Conservation (phyloP, 2,797 vertebrate species). For the Margarornis squamiger region DNA sequence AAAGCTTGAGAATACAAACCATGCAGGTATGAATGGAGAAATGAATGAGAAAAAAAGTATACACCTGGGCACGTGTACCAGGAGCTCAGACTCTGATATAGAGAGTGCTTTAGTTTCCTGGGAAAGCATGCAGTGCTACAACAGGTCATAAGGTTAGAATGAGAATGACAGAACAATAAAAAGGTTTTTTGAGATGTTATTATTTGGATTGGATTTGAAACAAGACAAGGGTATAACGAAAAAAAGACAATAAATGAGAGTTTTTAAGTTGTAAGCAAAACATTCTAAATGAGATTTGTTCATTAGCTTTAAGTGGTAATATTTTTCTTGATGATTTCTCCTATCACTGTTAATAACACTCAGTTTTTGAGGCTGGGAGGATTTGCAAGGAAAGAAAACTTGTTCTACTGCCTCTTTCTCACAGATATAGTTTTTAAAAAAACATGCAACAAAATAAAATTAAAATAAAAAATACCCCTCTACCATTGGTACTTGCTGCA, state of each 20-base stretch:
- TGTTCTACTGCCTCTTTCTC: not conserved
- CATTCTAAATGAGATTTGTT: not conserved
- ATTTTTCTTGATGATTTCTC: not conserved
- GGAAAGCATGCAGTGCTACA: not conserved
- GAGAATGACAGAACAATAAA: not conserved
- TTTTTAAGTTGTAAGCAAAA: not conserved
- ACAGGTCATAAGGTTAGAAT: accelerated
- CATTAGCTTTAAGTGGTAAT: not conserved
- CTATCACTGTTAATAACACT: not conserved
- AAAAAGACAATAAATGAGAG: not conserved
- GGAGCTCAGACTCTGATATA: not conserved
- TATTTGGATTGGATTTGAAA: not conserved
- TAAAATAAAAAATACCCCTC: not conserved
- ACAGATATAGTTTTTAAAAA: not conserved
- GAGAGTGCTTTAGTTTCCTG: not conserved
- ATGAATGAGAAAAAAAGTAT: too few relatives aligned
- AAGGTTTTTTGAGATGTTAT: not conserved
- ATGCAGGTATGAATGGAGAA: not conserved
- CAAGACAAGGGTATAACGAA: not conserved
- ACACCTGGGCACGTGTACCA: not conserved
- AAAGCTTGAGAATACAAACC: not conserved
- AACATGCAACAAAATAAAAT: not conserved
- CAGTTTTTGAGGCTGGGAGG: not conserved
- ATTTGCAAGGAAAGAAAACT: not conserved
- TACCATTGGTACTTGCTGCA: not conserved